Evolutionary conservation across 2,797 vertebrate genomes (phyloP).

Genomic region (Phyllotis vaccarum): DNA sequence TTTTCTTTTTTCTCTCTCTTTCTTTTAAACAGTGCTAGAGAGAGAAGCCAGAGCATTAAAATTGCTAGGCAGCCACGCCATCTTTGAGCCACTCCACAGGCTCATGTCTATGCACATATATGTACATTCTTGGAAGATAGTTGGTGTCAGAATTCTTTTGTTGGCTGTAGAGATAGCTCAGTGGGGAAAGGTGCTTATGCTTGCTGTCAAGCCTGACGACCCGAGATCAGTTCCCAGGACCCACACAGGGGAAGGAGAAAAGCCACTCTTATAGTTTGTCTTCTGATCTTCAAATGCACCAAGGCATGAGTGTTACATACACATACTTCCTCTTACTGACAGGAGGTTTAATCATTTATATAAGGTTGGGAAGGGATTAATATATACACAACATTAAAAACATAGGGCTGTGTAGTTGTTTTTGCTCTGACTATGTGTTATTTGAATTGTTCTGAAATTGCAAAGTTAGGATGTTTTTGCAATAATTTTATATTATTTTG

Average conservation of each 20-base stretch:
- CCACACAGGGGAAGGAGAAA: neutral
- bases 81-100: neutral
- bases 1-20: neutral
- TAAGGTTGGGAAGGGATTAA: neutral
- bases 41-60: neutral
- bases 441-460: slow-evolving; percentile 45
- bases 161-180: neutral
- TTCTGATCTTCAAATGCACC: neutral
- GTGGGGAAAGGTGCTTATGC: neutral
- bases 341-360: neutral
- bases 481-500: slow-evolving; percentile 54
- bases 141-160: slow-evolving; percentile 13
- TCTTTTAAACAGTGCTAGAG: neutral
- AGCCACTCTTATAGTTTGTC: neutral
- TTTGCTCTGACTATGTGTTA: neutral
- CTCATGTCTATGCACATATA: too few species aligned
- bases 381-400: neutral
- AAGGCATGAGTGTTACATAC: neutral
- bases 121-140: neutral
- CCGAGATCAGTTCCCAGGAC: neutral
- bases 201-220: neutral
- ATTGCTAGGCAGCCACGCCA: neutral
- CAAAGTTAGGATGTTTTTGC: too few species aligned
- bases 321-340: neutral
- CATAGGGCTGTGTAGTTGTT: neutral